Evolutionary conservation across 1,140 invertebrate species (phyloP), one percentile per base, ranked within the genome.

Genomic region (Pollicipes pollicipes): DNA sequence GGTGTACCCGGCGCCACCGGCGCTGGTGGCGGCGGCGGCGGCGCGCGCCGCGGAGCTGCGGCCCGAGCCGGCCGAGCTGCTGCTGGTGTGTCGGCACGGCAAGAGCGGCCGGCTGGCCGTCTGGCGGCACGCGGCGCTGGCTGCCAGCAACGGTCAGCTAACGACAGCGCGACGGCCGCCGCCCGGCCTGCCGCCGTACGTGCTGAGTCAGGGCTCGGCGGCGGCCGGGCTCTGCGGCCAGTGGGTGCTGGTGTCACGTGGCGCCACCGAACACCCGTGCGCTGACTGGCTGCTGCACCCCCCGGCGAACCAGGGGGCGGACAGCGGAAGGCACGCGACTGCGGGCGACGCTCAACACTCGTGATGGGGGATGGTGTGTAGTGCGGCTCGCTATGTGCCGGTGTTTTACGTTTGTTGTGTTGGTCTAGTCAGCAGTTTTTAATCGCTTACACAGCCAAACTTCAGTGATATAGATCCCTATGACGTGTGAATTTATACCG

Each of bases 11-110:
- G 45, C 6, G 45, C 45, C 45, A 21, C 45, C 45, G 6, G 10
- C 13, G 45, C 45, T 58, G 45, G 45, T 58, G 45, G 13, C 45
- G 8, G 45, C 45, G 6, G 45, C 6, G 45, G 6, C 6, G 45
- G 45, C 45, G 17, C 35, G 17, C 35, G 30, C 30, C 10, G 67
- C 8, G 2, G 67, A 21, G 13, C 35, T 37, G 67, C 35, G 67
- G 10, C 45, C 35, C 67, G 67, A 32, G 2, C 6, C 10, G 35
- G 10, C 13, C 17, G 67, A 32, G 30, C 67, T 45, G 8, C 35
- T 69, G 35, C 68, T 45, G n/a, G 10, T 69, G 28, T 69, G 68
- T 69, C 68, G 58, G 68, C 58, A 63, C 4, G 24, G 64, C 64
- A 66, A 66, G 64, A 28, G 27, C n/a, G 24, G 64, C 64, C 64